phyloP scores from a whole-genome alignment of 2,113 vertebrate species.

The Callipepla californica region DNA sequence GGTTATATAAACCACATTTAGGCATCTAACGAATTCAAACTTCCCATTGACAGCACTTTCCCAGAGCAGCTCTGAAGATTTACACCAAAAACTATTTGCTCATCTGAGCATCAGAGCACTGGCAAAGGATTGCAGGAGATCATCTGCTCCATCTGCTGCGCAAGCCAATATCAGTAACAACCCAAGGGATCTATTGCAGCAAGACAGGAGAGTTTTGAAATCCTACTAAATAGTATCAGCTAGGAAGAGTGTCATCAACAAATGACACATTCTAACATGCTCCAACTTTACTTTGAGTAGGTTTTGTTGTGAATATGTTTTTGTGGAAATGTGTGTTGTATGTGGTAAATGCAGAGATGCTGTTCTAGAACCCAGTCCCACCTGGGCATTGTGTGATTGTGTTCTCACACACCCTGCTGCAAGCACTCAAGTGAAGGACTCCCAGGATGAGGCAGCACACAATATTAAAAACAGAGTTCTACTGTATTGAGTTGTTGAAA shows the following conservation, averaged over 20 bases:
- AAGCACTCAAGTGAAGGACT: background rate
- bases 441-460: background rate
- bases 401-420: background rate
- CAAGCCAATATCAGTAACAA: constrained; percentile 24
- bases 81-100: background rate
- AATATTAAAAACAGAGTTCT: constrained; percentile 19
- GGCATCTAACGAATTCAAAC: background rate
- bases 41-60: background rate
- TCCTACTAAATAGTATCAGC: background rate
- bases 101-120: constrained; percentile 13
- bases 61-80: constrained; percentile 9
- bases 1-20: constrained; percentile 5
- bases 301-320: background rate
- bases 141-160: background rate
- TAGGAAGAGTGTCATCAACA: background rate
- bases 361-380: background rate
- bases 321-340: background rate
- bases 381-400: background rate
- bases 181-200: background rate
- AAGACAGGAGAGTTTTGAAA: background rate
- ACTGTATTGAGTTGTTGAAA: constrained; percentile 32
- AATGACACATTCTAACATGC: background rate
- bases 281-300: background rate
- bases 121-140: constrained; percentile 7
- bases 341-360: background rate